Conservation (phyloP, 1,140 invertebrate species). For the Penaeus japonicus region DNA sequence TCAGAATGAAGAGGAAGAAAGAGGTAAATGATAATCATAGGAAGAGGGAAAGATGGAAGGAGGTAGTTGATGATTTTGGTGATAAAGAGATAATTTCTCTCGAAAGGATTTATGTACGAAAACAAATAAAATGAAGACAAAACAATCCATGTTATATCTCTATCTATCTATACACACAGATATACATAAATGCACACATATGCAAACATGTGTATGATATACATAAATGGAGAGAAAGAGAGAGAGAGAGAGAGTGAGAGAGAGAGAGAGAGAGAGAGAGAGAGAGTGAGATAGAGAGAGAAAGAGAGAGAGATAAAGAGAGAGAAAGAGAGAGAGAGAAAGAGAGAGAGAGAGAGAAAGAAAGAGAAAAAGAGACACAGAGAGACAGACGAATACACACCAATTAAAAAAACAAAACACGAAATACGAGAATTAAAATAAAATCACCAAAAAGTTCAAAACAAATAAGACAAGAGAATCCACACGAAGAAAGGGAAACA, state of each 20-base stretch:
- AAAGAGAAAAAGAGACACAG: too few relatives aligned
- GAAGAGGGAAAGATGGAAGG: neutral
- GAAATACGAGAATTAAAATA: too few relatives aligned
- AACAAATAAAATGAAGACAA: too few relatives aligned
- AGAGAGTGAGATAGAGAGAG: slow-evolving; percentile 4
- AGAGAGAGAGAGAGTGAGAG: slow-evolving; percentile 2
- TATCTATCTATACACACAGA: neutral
- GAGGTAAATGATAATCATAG: neutral
- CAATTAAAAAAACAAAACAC: neutral
- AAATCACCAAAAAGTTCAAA: too few relatives aligned
- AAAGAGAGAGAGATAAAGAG: slow-evolving; percentile 13
- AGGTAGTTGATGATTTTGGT: neutral
- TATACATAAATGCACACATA: too few relatives aligned
- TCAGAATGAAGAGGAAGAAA: too few relatives aligned
- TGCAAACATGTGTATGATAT: neutral
- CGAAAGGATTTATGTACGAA: too few relatives aligned
- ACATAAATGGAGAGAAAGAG: neutral
- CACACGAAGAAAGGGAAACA: too few relatives aligned
- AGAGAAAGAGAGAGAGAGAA: neutral
- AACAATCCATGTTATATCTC: too few relatives aligned
- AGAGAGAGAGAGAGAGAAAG: neutral
- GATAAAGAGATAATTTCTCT: too few relatives aligned
- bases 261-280: neutral
- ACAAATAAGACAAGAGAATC: too few relatives aligned
- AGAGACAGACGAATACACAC: too few relatives aligned